These are phyloP conservation scores for Trialeurodes vaporariorum DNA, from an alignment of 1,140 invertebrate genomes.

Conservation along the genomic window DNA sequence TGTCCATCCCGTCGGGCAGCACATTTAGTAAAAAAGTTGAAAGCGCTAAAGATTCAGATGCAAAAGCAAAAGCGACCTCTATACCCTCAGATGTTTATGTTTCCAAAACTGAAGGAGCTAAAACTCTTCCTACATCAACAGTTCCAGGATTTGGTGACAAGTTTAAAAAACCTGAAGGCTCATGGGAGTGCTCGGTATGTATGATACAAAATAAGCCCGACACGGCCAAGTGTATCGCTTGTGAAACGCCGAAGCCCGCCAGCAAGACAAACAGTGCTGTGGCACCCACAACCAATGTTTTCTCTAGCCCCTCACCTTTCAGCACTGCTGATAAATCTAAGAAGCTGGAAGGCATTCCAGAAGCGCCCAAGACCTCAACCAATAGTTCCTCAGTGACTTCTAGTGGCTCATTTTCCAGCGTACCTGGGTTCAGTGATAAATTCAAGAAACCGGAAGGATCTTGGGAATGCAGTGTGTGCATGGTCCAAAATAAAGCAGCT, in stretches of 20 bases:
- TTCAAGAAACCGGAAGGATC: constrained; percentile 57
- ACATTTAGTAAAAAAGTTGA: background rate
- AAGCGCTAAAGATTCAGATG: background rate
- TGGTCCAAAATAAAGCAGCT: constrained; percentile 51
- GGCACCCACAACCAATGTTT: background rate
- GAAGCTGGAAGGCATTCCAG: background rate
- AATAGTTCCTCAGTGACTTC: background rate
- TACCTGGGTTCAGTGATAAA: constrained; percentile 37
- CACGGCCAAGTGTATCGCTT: constrained; percentile 36
- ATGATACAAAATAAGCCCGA: constrained; percentile 43
- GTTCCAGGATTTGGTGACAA: constrained; percentile 37
- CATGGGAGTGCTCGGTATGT: constrained; percentile 48
- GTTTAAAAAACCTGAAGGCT: constrained; percentile 37
- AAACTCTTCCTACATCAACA: background rate
- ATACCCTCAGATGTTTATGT: background rate
- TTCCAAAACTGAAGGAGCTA: background rate
- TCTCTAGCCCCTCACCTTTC: background rate
- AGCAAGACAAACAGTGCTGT: background rate
- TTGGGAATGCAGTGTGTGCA: constrained; percentile 72
- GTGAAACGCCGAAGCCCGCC: background rate
- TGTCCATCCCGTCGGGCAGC: background rate
- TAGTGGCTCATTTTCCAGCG: background rate
- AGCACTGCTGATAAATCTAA: background rate
- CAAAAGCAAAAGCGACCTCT: background rate
- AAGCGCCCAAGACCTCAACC: background rate